Base-by-base conservation (phyloP, 2,888 invertebrate genomes). In the Synanthedon myopaeformis region DNA sequence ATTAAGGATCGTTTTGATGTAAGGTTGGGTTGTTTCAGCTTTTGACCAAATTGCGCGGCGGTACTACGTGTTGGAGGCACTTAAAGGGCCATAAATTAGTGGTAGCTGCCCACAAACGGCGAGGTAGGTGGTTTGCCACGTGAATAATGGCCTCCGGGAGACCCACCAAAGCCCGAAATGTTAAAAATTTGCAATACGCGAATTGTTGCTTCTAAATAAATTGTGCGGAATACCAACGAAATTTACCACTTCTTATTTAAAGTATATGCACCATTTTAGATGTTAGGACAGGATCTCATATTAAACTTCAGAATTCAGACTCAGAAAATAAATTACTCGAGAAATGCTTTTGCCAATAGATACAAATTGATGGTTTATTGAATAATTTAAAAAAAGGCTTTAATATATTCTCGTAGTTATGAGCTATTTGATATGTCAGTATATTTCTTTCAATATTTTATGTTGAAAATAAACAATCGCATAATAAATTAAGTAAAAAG, bases 81-180 rank as follows among this genome's bases (percentile, higher is more conserved):
- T 86, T 80, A 80, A 78, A 83, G 79, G 74, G 74, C 72, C 65
- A 81, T 86, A 87, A 86, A 87, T 86, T 85, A 82, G 79, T 71
- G 67, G 76, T 70, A 71, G 80, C 76, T 76, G 73, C 72, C 84
- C 83, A 72, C 84, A 80, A 80, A 80, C 70, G 74, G 76, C 74
- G 78, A 81, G 82, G 81, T 81, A 76, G 82, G 73, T 76, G 79
- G 76, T 73, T 74, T 67, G 63, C 72, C 70, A 68, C 75, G 78
- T 82, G 82, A 85, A 67, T 85, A 79, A 85, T 85, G 79, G 79
- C 72, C 70, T 63, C 69, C 63, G 67, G 67, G 74, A 75, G 73
- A 71, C 74, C 67, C 69, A 51, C 48, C 23, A 41, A 41, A 52
- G 42, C 52, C 54, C 54, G 53, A 53, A 59, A 56, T 52, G 52